Base-by-base conservation (phyloP, 2,797 vertebrate genomes). In the Apodemus agrarius region DNA sequence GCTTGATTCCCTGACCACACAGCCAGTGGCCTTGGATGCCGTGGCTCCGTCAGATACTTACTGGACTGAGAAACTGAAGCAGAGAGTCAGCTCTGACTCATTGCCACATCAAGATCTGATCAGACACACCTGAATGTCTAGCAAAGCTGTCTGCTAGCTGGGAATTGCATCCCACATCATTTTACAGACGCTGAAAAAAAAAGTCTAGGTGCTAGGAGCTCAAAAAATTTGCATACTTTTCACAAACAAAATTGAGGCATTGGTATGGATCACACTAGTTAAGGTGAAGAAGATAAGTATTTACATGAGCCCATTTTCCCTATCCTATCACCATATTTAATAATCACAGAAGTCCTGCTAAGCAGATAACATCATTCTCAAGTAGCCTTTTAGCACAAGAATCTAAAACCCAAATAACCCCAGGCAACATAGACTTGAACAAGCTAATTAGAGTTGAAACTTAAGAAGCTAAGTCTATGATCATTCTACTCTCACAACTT, bases 61-160 rank as follows among this genome's bases (percentile, higher is more conserved):
- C 67, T 24, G 0, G 22, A 54, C 63, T 78, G 89, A 61, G 95
- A 89, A 94, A 89, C 1, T 5, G 57, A 2, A 14, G 67, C 31
- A 29, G 54, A 31, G 46, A 31, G 46, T 92, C 89, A 83, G 83
- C 57, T 37, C 49, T 74, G 91, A 94, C 7, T 89, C 96, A 91
- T n/a, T 1, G 12, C 6, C 34, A 14, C 65, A 69, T 65, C 59
- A 43, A 79, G 67, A 96, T n/a, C 22, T 0, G 13, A 21, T 19
- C 85, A 82, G 83, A 76, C 10, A 74, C 37, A 82, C 37, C 74
- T 26, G 24, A 49, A 59, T 65, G 75, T 88, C 91, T 7, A 0
- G 10, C 0, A 34, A 82, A 75, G 43, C 37, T 31, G n/a, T 49
- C 19, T 17, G 12, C 3, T 10, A 78, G 6, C 2, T 10, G 75